Percentiles rank a stretch among this genome's conserved stretches.
These are phyloP conservation scores for Nothocercus julius DNA, from an alignment of 2,113 vertebrate species.

Conservation along the genomic window DNA sequence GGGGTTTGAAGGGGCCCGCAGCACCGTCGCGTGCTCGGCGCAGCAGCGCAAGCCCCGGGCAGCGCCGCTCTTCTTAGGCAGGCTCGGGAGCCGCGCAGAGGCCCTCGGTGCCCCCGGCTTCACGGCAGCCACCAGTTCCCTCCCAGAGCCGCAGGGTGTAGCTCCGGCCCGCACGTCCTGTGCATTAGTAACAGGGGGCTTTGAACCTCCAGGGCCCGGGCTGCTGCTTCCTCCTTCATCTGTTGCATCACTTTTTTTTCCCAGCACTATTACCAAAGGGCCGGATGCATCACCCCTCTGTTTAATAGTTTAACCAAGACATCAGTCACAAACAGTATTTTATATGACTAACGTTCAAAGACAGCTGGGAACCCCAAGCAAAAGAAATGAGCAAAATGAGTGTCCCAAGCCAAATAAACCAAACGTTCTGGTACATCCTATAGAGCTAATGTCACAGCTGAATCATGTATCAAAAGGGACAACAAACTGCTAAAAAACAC, in stretches of 20 bases:
- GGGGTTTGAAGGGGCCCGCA: background rate
- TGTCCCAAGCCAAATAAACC: background rate
- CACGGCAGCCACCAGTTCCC: background rate
- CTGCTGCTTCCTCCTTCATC: background rate
- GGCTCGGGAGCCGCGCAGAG: background rate
- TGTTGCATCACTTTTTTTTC: constrained; percentile 12
- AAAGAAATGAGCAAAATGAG: background rate
- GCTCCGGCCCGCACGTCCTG: background rate
- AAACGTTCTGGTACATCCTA: background rate
- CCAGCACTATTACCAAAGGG: background rate
- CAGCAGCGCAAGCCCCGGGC: background rate
- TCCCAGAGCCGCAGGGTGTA: background rate
- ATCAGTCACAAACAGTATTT: background rate
- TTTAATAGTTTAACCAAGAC: background rate
- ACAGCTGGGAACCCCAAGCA: background rate
- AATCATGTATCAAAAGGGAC: background rate
- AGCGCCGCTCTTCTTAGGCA: background rate
- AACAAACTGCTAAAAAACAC: background rate
- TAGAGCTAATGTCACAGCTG: background rate
- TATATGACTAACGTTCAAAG: background rate
- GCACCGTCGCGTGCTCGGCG: background rate
- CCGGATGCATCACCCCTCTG: background rate
- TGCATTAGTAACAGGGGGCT: background rate
- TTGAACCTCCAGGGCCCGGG: background rate
- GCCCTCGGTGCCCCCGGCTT: background rate